These are phyloP conservation scores for Melanocharis versteri DNA, from an alignment of 2,113 vertebrate species.

Conservation along the genomic window DNA sequence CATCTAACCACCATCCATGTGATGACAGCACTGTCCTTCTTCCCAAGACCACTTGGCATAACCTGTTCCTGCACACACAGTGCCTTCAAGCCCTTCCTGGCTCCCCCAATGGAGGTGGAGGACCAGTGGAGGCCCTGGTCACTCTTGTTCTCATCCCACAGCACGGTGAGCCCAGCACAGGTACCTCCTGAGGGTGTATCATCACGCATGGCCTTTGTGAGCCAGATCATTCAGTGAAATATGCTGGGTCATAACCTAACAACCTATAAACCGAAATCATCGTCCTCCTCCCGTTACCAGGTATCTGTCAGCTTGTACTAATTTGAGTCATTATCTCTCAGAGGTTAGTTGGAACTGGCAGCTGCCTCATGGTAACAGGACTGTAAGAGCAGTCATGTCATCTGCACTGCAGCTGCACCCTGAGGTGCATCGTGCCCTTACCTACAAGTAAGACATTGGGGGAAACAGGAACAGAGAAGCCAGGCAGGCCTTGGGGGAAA, in stretches of 20 bases:
- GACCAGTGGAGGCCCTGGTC: not conserved
- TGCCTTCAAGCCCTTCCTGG: not conserved
- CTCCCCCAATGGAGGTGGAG: not conserved
- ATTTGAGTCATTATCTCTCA: not conserved
- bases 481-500: not conserved
- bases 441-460: accelerated
- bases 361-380: not conserved
- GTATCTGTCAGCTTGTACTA: not conserved
- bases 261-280: not conserved
- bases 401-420: not conserved
- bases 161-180: not conserved
- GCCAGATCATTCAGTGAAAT: not conserved
- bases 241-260: not conserved
- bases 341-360: not conserved
- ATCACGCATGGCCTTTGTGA: not conserved
- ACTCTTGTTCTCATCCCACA: not conserved
- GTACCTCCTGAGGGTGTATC: too few species aligned
- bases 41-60: not conserved
- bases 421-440: accelerated
- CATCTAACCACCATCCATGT: not conserved
- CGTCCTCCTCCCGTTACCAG: not conserved
- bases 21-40: not conserved
- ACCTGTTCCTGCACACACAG: not conserved
- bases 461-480: not conserved
- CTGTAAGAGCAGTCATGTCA: not conserved